Conservation (phyloP, 2,113 vertebrate genomes). For the Gymnobelideus leadbeateri region DNA sequence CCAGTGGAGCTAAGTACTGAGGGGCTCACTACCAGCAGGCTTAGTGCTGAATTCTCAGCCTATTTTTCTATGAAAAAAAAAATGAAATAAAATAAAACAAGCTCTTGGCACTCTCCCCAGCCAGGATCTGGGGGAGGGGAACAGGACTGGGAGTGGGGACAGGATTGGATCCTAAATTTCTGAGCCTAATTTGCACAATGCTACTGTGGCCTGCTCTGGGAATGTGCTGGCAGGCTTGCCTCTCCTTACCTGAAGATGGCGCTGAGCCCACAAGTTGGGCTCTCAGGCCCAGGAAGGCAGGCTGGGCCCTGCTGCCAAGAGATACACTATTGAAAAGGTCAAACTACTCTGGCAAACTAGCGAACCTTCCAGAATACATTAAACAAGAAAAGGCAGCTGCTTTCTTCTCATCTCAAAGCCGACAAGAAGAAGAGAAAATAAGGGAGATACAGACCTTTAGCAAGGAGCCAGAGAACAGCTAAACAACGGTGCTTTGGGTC, state of each 20-base stretch:
- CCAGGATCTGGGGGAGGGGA: not conserved
- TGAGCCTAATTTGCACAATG: not conserved
- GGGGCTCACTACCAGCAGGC: not conserved
- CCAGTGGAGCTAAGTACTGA: not conserved
- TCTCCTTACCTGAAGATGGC: constrained; percentile 3
- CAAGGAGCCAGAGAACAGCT: not conserved
- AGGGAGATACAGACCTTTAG: not conserved
- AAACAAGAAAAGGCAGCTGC: not conserved
- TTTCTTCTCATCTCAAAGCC: not conserved
- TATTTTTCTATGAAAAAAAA: not conserved
- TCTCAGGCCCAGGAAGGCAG: not conserved
- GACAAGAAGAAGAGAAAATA: not conserved
- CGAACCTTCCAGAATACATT: not conserved
- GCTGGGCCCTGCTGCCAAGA: not conserved
- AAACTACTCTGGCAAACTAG: not conserved
- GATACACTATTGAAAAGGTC: not conserved
- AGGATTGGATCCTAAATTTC: not conserved
- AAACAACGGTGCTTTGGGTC: not conserved
- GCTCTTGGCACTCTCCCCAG: not conserved
- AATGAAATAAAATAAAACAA: not conserved
- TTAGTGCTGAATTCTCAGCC: not conserved
- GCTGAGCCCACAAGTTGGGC: not conserved
- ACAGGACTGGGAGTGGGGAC: not conserved
- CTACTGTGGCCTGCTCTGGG: not conserved
- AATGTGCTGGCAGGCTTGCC: not conserved